phyloP scores from a whole-genome alignment of 2,113 vertebrate genomes.

The Nannospalax galili region DNA sequence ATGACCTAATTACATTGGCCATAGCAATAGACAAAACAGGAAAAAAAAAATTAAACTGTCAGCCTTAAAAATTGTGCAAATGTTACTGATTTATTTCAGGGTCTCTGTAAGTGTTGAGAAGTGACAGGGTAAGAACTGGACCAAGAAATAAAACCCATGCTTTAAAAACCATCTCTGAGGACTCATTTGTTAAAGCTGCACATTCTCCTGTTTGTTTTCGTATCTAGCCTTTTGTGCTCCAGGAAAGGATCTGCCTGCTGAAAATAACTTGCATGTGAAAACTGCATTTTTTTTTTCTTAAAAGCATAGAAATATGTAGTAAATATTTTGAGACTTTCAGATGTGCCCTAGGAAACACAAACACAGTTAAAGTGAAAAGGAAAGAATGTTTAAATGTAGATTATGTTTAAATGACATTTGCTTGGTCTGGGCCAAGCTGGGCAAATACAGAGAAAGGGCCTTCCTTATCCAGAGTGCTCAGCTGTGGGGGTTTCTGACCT shows the following conservation, averaged over 20 bases:
- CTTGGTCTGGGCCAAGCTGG: neutral
- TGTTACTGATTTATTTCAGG: slow-evolving; percentile 70
- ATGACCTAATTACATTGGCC: slow-evolving; percentile 69
- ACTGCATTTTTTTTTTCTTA: slow-evolving; percentile 36
- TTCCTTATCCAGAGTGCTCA: slow-evolving; percentile 55
- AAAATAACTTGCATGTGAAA: slow-evolving; percentile 61
- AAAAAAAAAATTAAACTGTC: slow-evolving; percentile 70
- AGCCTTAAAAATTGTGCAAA: slow-evolving; percentile 64
- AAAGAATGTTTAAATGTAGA: slow-evolving; percentile 38
- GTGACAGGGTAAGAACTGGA: slow-evolving; percentile 43
- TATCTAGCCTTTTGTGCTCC: slow-evolving; percentile 59
- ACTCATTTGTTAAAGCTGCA: slow-evolving; percentile 57
- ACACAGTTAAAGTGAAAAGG: neutral
- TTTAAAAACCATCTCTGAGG: slow-evolving; percentile 65
- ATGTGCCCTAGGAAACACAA: slow-evolving; percentile 46
- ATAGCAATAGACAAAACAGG: slow-evolving; percentile 70
- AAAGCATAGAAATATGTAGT: slow-evolving; percentile 40
- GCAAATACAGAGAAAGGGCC: slow-evolving; percentile 45
- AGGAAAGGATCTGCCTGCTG: slow-evolving; percentile 42
- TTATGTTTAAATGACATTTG: neutral
- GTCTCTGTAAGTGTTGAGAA: slow-evolving; percentile 56
- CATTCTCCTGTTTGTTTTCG: slow-evolving; percentile 51
- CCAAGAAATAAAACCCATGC: slow-evolving; percentile 61
- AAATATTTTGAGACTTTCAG: slow-evolving; percentile 36
- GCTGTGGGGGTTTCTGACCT: slow-evolving; percentile 60